Evolutionary conservation across 2,888 invertebrate species (phyloP), one percentile per base, ranked within the genome.

Genomic region (Drosophila anomelani): DNA sequence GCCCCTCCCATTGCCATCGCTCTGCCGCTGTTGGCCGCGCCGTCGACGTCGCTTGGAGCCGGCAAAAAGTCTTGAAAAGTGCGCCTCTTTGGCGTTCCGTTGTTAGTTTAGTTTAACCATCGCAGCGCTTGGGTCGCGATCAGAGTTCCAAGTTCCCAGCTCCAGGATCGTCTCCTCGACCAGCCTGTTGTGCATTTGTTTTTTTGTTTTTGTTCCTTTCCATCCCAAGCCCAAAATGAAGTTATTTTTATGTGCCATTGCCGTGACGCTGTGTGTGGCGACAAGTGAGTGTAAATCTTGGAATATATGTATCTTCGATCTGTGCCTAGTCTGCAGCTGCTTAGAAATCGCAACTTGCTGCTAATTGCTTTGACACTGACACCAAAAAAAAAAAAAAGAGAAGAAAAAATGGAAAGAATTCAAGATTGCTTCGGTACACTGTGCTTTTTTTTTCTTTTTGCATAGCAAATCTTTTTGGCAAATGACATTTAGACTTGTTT

Each of bases 21-120:
- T 63, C 54, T 76, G 51, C 56, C 81, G 79, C 83, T 43, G 83
- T 46, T 66, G 57, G 39, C 74, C 66, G 41, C 72, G 76, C 41
- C 59, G 64, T 29, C 74, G 54, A 43, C 59, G 60, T 54, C 77
- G 75, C 58, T 13, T 8, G 51, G 79, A 69, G 57, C 85, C 88
- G 88, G 85, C 75, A 85, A 87, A 89, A 91, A 92, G 92, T 92
- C 92, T 92, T 92, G 92, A 93, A 93, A 93, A 93, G 92, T 91
- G 90, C 88, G 90, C 90, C 90, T 90, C 85, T 83, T 81, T 80
- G 86, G 66, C 82, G 82, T 84, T 89, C 79, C 81, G 76, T 75
- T 88, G 86, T 91, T 92, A 92, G 92, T 92, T 91, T 90, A 91
- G 91, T 91, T 90, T 89, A 92, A 88, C 92, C 90, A 91, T 86